phyloP scores from a whole-genome alignment of 1,140 invertebrate species.

The Nebria ingens region DNA sequence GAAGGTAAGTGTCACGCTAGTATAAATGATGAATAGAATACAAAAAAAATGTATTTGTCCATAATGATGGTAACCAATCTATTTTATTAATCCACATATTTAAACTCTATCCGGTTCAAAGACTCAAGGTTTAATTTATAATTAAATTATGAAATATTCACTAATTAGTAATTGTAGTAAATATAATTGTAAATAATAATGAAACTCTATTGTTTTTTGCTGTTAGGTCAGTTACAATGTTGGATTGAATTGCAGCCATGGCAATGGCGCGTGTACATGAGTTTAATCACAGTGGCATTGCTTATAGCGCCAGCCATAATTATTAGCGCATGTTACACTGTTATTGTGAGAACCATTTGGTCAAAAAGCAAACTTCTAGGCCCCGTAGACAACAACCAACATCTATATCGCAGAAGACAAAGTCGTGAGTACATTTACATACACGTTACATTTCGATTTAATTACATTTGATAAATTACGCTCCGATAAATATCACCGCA shows the following conservation, averaged over 20 bases:
- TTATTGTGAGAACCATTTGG: constrained; percentile 91
- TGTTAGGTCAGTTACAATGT: constrained; percentile 65
- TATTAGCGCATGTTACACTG: constrained; percentile 81
- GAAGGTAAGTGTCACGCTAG: constrained; percentile 49
- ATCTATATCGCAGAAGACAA: not conserved
- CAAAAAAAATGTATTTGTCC: too few relatives aligned
- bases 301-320: constrained; percentile 84
- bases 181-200: too few relatives aligned
- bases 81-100: too few relatives aligned
- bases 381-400: constrained; percentile 35
- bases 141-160: too few relatives aligned
- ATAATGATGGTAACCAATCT: too few relatives aligned
- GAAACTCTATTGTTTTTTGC: constrained; percentile 15
- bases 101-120: too few relatives aligned
- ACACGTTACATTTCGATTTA: too few relatives aligned
- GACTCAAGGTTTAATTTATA: not conserved
- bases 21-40: too few relatives aligned
- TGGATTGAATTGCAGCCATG: constrained; percentile 75
- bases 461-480: too few relatives aligned
- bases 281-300: constrained; percentile 65
- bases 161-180: too few relatives aligned
- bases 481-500: too few relatives aligned
- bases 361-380: constrained; percentile 58
- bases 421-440: not conserved
- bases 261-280: constrained; percentile 86